Evolutionary conservation across 23 tunicate species (phyloP).

Genomic region (Trididemnum clinides): DNA sequence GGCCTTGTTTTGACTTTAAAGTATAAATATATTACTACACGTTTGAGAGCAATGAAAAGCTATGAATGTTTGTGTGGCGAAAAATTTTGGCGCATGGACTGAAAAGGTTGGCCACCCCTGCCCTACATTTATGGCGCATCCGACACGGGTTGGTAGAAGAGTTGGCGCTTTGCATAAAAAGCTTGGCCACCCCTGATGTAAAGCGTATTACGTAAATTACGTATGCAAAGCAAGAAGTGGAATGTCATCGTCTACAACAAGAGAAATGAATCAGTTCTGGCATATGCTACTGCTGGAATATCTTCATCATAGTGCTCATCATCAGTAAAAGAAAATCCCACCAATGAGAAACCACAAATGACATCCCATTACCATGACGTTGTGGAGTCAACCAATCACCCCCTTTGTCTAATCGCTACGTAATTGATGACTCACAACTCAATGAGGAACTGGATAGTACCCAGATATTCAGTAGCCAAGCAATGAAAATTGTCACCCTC

Average conservation of each 20-base stretch:
- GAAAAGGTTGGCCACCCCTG: no score
- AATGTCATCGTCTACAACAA: neutral
- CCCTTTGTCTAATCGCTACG: neutral
- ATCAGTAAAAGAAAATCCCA: neutral
- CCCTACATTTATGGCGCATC: no score
- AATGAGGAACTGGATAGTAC: neutral
- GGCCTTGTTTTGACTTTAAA: no score
- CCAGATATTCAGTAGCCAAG: neutral
- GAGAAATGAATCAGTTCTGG: neutral
- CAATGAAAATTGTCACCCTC: no score
- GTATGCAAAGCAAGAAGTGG: neutral
- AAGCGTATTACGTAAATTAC: no score
- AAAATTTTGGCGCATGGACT: no score
- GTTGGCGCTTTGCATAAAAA: no score
- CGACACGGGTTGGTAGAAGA: no score
- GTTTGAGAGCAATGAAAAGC: no score
- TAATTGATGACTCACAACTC: neutral
- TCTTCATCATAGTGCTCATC: neutral
- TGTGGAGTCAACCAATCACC: neutral
- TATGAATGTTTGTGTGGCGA: no score
- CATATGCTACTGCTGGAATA: neutral
- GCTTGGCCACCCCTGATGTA: no score
- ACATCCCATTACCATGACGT: neutral
- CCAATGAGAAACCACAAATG: neutral
- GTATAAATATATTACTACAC: no score